Evolutionary conservation across 2,888 invertebrate genomes (phyloP).

Genomic region (Epistrophe eligans): DNA sequence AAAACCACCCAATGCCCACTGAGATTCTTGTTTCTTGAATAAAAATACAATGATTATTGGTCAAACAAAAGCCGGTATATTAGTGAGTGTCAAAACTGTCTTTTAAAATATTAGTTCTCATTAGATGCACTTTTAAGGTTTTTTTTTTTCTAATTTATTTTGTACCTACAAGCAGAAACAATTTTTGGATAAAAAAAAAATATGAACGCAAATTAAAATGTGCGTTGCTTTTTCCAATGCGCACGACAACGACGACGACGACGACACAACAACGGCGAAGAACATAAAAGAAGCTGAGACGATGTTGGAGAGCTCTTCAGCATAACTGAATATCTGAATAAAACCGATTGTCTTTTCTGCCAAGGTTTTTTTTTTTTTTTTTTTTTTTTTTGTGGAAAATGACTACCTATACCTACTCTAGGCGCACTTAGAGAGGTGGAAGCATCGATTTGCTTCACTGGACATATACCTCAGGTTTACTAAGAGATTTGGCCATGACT

Average conservation of each 20-base stretch:
- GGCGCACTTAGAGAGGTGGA: constrained; percentile 20
- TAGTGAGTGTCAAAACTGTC: neutral
- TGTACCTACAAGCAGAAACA: constrained; percentile 9
- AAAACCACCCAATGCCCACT: neutral
- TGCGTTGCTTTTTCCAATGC: constrained; percentile 9
- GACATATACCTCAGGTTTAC: neutral
- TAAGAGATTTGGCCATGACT: constrained; percentile 39
- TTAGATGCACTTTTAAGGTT: constrained; percentile 11
- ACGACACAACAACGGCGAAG: constrained; percentile 37
- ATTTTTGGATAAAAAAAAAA: constrained; percentile 5
- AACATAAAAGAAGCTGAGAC: constrained; percentile 75
- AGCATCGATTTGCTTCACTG: constrained; percentile 60
- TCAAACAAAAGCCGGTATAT: neutral
- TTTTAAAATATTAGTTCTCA: neutral
- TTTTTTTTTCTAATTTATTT: neutral
- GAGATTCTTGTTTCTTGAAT: neutral
- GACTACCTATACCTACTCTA: neutral
- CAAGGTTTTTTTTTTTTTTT: constrained; percentile 29
- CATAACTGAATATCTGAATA: constrained; percentile 81
- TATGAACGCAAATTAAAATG: constrained; percentile 6
- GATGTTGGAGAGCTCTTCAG: constrained; percentile 82
- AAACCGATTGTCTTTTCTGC: constrained; percentile 51
- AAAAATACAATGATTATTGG: neutral
- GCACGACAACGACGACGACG: constrained; percentile 35
- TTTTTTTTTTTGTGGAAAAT: neutral